Percentiles rank a stretch among this genome's conserved stretches.
These are phyloP conservation scores for Plestiodon gilberti DNA, from an alignment of 2,113 vertebrate species.

Conservation along the genomic window DNA sequence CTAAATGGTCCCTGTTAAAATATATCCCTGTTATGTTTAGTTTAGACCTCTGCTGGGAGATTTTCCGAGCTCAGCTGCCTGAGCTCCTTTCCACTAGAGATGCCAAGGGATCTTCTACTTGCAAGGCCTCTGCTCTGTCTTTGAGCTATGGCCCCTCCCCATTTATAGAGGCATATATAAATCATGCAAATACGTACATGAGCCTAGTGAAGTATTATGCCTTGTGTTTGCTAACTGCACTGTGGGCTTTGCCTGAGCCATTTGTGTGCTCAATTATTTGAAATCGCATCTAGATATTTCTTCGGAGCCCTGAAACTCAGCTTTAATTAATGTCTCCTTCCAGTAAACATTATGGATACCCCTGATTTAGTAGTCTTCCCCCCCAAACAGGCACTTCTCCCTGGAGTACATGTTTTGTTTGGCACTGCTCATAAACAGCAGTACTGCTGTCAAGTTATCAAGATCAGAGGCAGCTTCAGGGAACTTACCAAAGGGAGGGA, in stretches of 20 bases:
- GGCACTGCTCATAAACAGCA: constrained; percentile 20
- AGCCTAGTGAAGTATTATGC: not conserved
- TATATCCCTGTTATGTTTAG: not conserved
- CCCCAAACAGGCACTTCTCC: not conserved
- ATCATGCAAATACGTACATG: too few relatives aligned
- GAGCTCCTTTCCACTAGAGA: not conserved
- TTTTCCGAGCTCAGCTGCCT: not conserved
- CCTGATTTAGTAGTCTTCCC: not conserved
- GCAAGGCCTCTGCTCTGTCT: not conserved
- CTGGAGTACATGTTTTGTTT: constrained; percentile 3
- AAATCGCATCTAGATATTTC: not conserved
- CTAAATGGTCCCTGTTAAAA: not conserved
- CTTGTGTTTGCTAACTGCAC: not conserved
- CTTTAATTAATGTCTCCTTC: constrained; percentile 2
- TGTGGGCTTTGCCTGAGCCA: not conserved
- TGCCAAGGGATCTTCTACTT: not conserved
- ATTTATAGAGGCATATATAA: not conserved
- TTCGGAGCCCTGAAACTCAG: not conserved
- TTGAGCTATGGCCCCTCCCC: not conserved
- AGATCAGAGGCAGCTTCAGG: constrained; percentile 38
- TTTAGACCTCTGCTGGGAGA: not conserved
- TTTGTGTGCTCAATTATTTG: not conserved
- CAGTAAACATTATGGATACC: constrained; percentile 7
- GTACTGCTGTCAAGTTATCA: constrained; percentile 35
- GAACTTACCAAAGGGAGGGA: constrained; percentile 39